These are phyloP conservation scores for Meles meles DNA, from an alignment of 2,113 vertebrate species.

Conservation along the genomic window DNA sequence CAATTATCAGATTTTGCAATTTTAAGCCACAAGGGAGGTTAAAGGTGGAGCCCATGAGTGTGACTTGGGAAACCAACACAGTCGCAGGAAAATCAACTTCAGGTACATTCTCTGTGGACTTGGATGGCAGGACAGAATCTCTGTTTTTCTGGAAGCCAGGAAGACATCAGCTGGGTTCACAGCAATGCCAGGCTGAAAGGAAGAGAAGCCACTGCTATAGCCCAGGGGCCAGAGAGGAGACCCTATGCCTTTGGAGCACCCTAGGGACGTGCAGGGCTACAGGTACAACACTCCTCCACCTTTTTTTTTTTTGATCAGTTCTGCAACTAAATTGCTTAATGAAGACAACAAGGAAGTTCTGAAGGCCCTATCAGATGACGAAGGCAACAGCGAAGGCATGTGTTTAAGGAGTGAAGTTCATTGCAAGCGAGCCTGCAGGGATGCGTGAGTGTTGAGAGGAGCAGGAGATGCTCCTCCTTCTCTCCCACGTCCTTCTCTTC, in stretches of 20 bases:
- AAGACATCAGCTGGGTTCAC: background rate
- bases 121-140: background rate
- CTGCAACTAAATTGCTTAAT: background rate
- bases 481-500: background rate
- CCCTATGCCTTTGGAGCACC: background rate
- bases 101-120: background rate
- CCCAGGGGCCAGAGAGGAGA: background rate
- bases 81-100: background rate
- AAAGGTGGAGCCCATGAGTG: background rate
- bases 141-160: background rate
- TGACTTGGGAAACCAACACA: background rate
- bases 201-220: background rate
- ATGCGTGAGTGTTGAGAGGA: rapidly evolving
- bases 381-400: background rate
- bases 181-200: background rate
- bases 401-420: background rate
- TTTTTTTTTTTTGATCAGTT: background rate
- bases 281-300: background rate
- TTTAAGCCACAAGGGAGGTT: background rate
- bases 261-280: background rate
- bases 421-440: background rate
- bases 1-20: background rate
- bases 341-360: background rate
- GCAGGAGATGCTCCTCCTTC: background rate
- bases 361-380: background rate